These are phyloP conservation scores for Dufourea novaeangliae DNA, from an alignment of 1,140 invertebrate genomes.

Conservation along the genomic window DNA sequence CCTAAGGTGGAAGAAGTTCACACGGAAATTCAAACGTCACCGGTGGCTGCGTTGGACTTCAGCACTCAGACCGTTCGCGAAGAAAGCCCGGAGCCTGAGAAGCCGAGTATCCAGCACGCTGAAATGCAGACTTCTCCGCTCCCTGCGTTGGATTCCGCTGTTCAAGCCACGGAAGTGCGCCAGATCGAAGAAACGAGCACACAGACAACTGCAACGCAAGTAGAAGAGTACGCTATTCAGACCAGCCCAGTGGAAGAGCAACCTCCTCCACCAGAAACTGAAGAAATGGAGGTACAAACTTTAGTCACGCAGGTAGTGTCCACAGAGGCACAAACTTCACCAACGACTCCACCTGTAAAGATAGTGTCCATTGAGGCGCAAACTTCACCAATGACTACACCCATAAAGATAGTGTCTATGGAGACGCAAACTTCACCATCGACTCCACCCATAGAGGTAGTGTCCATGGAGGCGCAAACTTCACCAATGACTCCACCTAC, in stretches of 20 bases:
- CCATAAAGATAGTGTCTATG: constrained; percentile 54
- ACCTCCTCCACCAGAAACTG: constrained; percentile 64
- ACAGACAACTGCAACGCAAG: constrained; percentile 28
- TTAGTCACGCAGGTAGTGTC: constrained; percentile 41
- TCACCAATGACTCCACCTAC: too few relatives aligned
- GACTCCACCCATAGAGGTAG: too few relatives aligned
- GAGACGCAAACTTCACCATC: constrained; percentile 70
- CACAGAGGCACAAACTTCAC: constrained; percentile 67
- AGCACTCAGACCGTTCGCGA: constrained; percentile 64
- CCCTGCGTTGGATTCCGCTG: not conserved
- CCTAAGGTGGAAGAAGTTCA: not conserved
- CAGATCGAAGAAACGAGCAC: constrained; percentile 44
- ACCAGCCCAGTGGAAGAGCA: constrained; percentile 71
- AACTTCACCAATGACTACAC: constrained; percentile 60
- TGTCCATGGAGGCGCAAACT: constrained; percentile 63
- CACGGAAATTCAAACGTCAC: constrained; percentile 80
- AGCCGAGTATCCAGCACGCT: not conserved
- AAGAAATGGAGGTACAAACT: constrained; percentile 67
- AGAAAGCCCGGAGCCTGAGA: constrained; percentile 46
- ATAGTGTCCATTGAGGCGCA: constrained; percentile 68
- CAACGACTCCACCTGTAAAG: constrained; percentile 55
- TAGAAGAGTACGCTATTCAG: constrained; percentile 73
- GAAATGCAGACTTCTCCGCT: constrained; percentile 80
- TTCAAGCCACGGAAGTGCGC: constrained; percentile 6
- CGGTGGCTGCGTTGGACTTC: constrained; percentile 69